A percentile compares a stretch with the other conserved stretches of the same genome.
phyloP scores from a whole-genome alignment of 2,113 vertebrate genomes.

The Zosterops lateralis region DNA sequence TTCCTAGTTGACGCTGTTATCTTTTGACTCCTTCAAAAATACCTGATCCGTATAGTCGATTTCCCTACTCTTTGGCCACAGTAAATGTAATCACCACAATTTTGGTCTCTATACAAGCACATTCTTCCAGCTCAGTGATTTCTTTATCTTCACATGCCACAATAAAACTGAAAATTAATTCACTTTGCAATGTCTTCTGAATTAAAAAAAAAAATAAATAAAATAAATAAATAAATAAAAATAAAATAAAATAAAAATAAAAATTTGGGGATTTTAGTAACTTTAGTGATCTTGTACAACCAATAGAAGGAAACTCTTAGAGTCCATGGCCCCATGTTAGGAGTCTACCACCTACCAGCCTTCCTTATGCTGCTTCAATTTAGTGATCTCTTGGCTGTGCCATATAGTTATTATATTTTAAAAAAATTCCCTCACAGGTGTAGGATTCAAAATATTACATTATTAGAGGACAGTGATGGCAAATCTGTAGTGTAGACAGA shows the following conservation, averaged over 20 bases:
- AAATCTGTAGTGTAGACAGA: not conserved
- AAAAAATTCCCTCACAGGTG: not conserved
- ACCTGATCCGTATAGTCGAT: not conserved
- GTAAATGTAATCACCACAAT: not conserved
- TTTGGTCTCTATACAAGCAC: not conserved
- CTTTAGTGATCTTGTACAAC: not conserved
- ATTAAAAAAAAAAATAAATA: not conserved
- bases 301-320: not conserved
- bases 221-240: no score
- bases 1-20: not conserved
- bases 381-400: not conserved
- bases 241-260: no score
- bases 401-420: not conserved
- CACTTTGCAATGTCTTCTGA: not conserved
- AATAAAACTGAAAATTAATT: not conserved
- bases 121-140: not conserved
- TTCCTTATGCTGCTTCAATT: not conserved
- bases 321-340: accelerated
- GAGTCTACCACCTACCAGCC: not conserved
- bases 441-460: not conserved
- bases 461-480: not conserved
- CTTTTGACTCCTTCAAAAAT: not conserved
- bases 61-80: not conserved
- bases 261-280: not conserved
- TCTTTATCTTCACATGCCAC: not conserved